These are phyloP conservation scores for Mesorhabditis spiculigera DNA, from an alignment of 2,888 invertebrate species.

Conservation along the genomic window DNA sequence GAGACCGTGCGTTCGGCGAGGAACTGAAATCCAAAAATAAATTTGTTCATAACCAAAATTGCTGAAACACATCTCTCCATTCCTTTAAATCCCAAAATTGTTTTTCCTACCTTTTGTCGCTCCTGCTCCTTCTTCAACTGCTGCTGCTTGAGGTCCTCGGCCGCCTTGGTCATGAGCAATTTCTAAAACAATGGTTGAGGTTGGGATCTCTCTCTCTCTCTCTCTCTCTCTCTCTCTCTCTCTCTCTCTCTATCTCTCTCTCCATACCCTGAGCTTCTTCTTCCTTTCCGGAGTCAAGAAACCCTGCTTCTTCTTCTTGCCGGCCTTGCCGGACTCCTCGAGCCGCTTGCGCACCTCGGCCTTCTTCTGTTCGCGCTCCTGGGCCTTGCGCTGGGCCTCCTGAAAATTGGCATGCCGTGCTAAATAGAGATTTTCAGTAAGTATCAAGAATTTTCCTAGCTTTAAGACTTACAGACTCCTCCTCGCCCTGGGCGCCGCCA, in stretches of 20 bases:
- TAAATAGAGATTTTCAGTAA: background rate
- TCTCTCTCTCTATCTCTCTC: no score
- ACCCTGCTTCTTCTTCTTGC: constrained; percentile 89
- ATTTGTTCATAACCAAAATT: background rate
- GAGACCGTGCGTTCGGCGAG: constrained; percentile 90
- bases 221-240: background rate
- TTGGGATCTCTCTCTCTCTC: no score
- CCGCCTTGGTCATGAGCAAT: constrained; percentile 99
- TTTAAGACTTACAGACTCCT: constrained; percentile 20
- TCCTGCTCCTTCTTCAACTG: constrained; percentile 97
- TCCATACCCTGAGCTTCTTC: constrained; percentile 94
- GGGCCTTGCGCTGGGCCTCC: constrained; percentile 75
- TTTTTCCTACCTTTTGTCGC: constrained; percentile 72
- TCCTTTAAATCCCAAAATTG: constrained; percentile 55
- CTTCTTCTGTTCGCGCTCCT: constrained; percentile 95
- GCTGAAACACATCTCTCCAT: background rate
- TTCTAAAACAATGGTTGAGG: constrained; percentile 68
- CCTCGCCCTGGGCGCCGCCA: constrained; percentile 44
- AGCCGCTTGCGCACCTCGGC: constrained; percentile 94
- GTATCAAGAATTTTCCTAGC: background rate
- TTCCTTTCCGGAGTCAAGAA: constrained; percentile 99
- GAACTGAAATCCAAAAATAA: constrained; percentile 60
- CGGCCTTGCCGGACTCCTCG: constrained; percentile 84
- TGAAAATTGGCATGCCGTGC: constrained; percentile 16
- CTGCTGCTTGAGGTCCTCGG: constrained; percentile 98